Evolutionary conservation across 2,888 invertebrate genomes (phyloP).

Genomic region (Megaustenia siamemsis): DNA sequence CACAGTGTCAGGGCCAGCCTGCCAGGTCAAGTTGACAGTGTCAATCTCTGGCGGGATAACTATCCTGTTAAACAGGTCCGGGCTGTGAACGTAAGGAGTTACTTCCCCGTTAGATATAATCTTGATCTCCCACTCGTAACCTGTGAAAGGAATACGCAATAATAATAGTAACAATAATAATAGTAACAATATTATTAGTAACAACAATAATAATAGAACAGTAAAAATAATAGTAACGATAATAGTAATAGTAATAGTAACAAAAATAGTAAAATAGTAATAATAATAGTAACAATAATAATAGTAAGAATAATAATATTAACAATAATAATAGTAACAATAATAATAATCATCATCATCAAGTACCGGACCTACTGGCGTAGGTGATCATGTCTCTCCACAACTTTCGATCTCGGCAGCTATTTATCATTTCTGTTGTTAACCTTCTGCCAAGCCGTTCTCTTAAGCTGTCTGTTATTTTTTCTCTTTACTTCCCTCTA

Average conservation of each 20-base stretch:
- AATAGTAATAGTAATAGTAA: neutral
- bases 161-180: neutral
- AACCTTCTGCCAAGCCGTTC: no score
- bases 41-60: conserved; percentile 93
- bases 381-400: no score
- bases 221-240: neutral
- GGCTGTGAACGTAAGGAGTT: conserved; percentile 91
- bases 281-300: neutral
- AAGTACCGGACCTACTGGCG: no score
- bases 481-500: no score
- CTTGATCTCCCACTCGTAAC: conserved; percentile 89
- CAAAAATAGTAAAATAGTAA: neutral
- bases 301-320: neutral
- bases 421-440: no score
- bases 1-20: conserved; percentile 77
- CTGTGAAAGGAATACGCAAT: neutral
- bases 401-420: no score
- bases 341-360: no score
- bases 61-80: conserved; percentile 92
- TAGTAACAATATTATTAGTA: neutral
- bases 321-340: neutral
- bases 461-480: no score
- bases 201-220: neutral
- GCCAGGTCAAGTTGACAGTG: conserved; percentile 80
- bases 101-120: conserved; percentile 93